A percentile compares a stretch with the other conserved stretches of the same genome.
Conservation (phyloP, 1,140 invertebrate species). For the Dolichoris vasculosae region DNA sequence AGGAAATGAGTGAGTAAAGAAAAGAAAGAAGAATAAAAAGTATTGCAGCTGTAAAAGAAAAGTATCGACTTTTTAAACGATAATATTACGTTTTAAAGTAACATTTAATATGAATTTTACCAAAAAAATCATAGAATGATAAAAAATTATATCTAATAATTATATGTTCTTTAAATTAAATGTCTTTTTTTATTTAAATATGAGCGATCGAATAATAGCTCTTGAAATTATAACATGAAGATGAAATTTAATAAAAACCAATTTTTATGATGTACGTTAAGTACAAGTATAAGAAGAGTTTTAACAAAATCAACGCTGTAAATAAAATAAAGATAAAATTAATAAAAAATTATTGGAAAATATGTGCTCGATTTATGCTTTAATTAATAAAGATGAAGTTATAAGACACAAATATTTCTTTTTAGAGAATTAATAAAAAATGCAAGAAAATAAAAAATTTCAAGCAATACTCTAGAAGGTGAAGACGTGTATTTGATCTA, state of each 20-base stretch:
- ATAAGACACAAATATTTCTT: too few relatives aligned
- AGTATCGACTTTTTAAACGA: conserved; percentile 2
- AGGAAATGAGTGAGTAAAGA: conserved; percentile 21
- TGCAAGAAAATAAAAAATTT: background rate
- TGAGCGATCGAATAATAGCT: background rate
- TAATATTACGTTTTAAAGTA: background rate
- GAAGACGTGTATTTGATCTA: background rate
- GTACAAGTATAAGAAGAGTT: too few relatives aligned
- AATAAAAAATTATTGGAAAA: background rate
- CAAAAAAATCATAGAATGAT: too few relatives aligned
- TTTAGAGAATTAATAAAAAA: background rate
- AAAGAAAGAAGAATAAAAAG: conserved; percentile 15
- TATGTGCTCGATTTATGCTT: background rate
- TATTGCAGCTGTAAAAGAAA: background rate
- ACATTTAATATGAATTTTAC: too few relatives aligned
- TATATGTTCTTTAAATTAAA: background rate
- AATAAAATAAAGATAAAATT: too few relatives aligned
- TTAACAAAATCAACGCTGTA: background rate
- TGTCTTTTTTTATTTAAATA: background rate
- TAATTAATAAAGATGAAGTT: background rate
- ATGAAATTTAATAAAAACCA: background rate
- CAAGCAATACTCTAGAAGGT: background rate
- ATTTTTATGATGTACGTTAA: background rate
- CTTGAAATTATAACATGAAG: background rate
- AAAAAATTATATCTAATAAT: background rate